A percentile compares a stretch with the other conserved stretches of the same genome.
phyloP scores from a whole-genome alignment of 2,888 invertebrate genomes.

The Limnephilus marmoratus region DNA sequence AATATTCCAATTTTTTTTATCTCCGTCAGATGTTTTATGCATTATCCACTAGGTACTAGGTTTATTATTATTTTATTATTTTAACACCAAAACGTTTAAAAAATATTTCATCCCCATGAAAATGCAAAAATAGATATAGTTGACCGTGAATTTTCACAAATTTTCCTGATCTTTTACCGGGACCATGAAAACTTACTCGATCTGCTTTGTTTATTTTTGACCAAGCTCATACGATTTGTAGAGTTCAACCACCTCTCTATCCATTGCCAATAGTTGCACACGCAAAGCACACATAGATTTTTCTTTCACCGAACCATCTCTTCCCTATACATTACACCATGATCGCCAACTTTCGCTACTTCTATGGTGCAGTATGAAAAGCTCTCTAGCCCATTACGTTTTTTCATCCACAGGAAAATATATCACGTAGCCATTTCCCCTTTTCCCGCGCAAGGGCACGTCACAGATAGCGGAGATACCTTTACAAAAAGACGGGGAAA shows the following conservation, averaged over 20 bases:
- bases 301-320: background rate
- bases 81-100: background rate
- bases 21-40: too few relatives aligned
- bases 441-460: constrained; percentile 28
- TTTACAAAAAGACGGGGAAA: constrained; percentile 39
- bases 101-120: background rate
- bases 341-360: background rate
- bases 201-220: background rate
- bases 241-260: background rate
- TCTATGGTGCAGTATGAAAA: constrained; percentile 12
- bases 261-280: background rate
- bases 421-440: constrained; percentile 42
- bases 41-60: too few relatives aligned
- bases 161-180: background rate
- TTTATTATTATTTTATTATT: too few relatives aligned
- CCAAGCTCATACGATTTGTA: background rate
- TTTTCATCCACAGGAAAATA: constrained; percentile 31
- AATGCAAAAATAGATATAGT: background rate
- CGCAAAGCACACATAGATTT: background rate
- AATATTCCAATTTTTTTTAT: too few relatives aligned
- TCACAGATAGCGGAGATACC: constrained; percentile 36
- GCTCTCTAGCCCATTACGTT: constrained; percentile 16
- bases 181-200: background rate
- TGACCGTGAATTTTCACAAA: background rate
- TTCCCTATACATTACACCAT: background rate